Evolutionary conservation across 1,140 invertebrate genomes (phyloP).

Genomic region (Drosophila saltans): DNA sequence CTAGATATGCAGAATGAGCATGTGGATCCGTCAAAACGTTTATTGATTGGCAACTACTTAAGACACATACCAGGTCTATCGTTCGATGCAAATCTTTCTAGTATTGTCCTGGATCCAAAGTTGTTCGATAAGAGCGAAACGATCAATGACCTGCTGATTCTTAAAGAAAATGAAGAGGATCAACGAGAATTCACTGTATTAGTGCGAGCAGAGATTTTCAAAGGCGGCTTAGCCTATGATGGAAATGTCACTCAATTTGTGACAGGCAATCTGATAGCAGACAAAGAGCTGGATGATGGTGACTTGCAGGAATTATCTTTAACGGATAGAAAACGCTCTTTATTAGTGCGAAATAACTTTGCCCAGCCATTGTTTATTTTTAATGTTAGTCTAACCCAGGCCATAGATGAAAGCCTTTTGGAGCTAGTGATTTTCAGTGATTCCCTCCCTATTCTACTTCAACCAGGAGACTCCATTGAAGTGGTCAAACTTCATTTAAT

Average conservation of each 20-base stretch:
- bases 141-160: constrained; percentile 56
- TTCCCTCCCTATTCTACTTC: constrained; percentile 48
- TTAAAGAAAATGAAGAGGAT: constrained; percentile 32
- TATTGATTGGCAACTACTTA: constrained; percentile 57
- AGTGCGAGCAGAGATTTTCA: constrained; percentile 71
- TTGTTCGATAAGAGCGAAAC: constrained; percentile 55
- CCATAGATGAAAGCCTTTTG: constrained; percentile 48
- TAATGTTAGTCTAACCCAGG: constrained; percentile 52
- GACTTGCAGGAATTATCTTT: constrained; percentile 18
- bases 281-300: neutral
- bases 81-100: constrained; percentile 57
- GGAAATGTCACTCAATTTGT: constrained; percentile 66
- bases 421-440: constrained; percentile 72
- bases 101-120: constrained; percentile 60
- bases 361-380: constrained; percentile 55
- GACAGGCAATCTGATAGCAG: constrained; percentile 24
- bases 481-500: constrained; percentile 58
- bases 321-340: constrained; percentile 44
- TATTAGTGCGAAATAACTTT: constrained; percentile 67
- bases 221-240: constrained; percentile 62
- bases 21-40: constrained; percentile 32
- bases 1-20: constrained; percentile 62
- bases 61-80: constrained; percentile 61
- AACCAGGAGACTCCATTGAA: constrained; percentile 63
- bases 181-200: constrained; percentile 59